Base-by-base conservation (phyloP, 2,797 vertebrate species). In the Prionace glauca region DNA sequence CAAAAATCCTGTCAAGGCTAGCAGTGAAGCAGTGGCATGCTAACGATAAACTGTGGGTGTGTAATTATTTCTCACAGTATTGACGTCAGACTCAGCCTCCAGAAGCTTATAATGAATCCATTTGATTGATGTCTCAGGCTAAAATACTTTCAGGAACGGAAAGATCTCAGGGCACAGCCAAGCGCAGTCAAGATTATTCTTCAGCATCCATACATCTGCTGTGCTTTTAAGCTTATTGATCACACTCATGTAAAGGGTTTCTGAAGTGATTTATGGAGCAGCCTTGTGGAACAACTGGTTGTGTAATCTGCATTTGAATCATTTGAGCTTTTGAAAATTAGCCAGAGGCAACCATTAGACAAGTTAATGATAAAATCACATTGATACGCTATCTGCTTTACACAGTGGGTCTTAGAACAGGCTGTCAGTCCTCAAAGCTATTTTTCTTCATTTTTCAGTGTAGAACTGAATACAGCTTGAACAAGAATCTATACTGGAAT, bases 1-100 rank as follows among this genome's bases (percentile, higher is more conserved):
- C 32, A 81, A 32, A 69, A 72, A 96, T 84, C 32, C 95, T 69
- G 95, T 96, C 29, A 94, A 94, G 67, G 77, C 32, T 92, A 24
- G 95, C 95, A 95, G 71, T 94, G 91, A 86, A 84, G 77, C 95
- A 84, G 77, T 86, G 60, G 74, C 84, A 41, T 94, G 77, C 95
- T 87, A 94, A 71, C 93, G 95, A 65, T 95, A 84, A 74, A 95
- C 95, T 96, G 77, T 96, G 96, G 95, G 96, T 97, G 97, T 97
- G 97, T 97, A 97, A 96, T 96, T 96, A 97, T 96, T 97, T 97
- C 97, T 97, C 97, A 96, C 96, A 96, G 96, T 97, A 97, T 96
- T 97, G 96, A n/a, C 97, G 96, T 97, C 97, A 97, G 96, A 79
- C 36, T 96, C 95, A 96, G 96, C 96, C 96, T 84, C 81, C 62